These are phyloP conservation scores for Regulus satrapa DNA, from an alignment of 2,113 vertebrate species.

Conservation along the genomic window DNA sequence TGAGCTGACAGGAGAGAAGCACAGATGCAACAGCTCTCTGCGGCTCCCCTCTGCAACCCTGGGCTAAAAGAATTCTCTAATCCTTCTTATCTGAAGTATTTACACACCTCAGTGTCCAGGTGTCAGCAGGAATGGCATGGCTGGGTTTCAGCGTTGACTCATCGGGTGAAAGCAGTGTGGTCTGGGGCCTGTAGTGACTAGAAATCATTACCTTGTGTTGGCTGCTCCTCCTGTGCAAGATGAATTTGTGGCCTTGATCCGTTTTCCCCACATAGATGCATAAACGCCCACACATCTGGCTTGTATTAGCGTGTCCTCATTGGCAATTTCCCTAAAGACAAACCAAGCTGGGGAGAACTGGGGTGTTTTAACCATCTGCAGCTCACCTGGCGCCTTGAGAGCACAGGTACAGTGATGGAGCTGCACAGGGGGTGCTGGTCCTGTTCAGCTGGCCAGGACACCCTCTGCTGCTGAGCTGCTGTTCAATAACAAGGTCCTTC, in stretches of 20 bases:
- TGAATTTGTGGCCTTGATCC: background rate
- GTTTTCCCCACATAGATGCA: background rate
- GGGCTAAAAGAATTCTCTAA: background rate
- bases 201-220: background rate
- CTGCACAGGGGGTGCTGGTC: background rate
- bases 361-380: background rate
- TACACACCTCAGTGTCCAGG: background rate
- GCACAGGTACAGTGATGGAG: rapidly evolving
- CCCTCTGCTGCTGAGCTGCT: background rate
- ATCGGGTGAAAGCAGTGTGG: background rate
- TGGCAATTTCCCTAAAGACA: background rate
- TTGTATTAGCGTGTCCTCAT: background rate
- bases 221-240: background rate
- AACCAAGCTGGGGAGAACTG: background rate
- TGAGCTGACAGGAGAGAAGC: rapidly evolving
- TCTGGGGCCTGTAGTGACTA: conserved; percentile 31
- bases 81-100: conserved; percentile 1
- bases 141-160: conserved; percentile 1
- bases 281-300: background rate
- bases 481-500: rapidly evolving
- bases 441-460: background rate
- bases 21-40: background rate
- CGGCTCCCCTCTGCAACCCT: background rate
- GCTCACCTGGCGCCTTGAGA: background rate
- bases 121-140: background rate